These are phyloP conservation scores for Drosophila chauvacae DNA, from an alignment of 1,140 invertebrate species.

Conservation along the genomic window DNA sequence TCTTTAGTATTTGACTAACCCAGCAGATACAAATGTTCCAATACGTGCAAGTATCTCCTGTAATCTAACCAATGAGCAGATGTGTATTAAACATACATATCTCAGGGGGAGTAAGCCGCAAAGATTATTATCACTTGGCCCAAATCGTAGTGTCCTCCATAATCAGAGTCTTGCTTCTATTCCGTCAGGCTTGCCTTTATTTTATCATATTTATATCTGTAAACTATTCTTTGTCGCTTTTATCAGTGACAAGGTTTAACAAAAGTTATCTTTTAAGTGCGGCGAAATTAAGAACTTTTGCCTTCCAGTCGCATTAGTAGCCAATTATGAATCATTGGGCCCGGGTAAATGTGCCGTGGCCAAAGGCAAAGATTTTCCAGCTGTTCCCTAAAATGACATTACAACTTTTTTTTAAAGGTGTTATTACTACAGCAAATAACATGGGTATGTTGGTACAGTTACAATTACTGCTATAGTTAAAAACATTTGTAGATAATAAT, in stretches of 20 bases:
- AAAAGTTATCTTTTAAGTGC: slow-evolving; percentile 23
- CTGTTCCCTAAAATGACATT: background rate
- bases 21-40: background rate
- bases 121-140: slow-evolving; percentile 71
- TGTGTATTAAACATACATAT: slow-evolving; percentile 17
- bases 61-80: background rate
- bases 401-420: background rate
- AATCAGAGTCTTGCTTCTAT: background rate
- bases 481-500: no score
- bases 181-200: slow-evolving; percentile 10
- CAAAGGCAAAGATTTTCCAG: slow-evolving; percentile 36
- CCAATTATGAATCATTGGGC: slow-evolving; percentile 51
- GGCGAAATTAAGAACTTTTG: slow-evolving; percentile 33
- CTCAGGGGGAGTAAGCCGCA: slow-evolving; percentile 43
- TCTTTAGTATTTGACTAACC: background rate
- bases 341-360: no score
- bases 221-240: slow-evolving; percentile 59
- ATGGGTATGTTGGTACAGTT: background rate
- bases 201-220: slow-evolving; percentile 68
- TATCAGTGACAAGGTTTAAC: slow-evolving; percentile 56
- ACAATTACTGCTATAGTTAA: no score
- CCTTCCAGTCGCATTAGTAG: slow-evolving; percentile 54
- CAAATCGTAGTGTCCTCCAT: slow-evolving; percentile 51
- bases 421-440: background rate
- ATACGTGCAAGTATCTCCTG: background rate